Conservation (phyloP, 37 sponge, comb jelly and placozoan genomes). For the Aphrocallistes beatrix region DNA sequence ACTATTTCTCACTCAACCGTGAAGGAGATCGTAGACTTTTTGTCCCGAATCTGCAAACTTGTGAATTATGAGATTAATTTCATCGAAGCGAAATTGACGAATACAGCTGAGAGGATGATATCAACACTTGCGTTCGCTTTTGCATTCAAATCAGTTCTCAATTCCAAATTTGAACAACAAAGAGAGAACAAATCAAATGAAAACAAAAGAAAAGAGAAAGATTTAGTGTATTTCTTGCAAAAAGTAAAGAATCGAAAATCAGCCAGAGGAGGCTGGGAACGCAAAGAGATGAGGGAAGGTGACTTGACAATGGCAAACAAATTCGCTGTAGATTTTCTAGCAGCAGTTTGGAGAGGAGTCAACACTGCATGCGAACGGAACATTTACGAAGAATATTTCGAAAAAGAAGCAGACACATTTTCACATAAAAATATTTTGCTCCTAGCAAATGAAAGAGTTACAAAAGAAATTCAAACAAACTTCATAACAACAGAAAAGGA, state of each 20-base stretch:
- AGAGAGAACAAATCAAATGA: background rate
- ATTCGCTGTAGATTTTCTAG: background rate
- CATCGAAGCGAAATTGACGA: background rate
- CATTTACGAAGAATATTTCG: background rate
- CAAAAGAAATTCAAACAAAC: background rate
- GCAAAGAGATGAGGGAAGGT: background rate
- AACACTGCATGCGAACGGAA: background rate
- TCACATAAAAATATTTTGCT: background rate
- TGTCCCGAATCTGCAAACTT: background rate
- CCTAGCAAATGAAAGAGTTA: background rate
- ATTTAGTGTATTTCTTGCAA: background rate
- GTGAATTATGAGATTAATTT: conserved; percentile 11
- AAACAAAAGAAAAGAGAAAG: background rate
- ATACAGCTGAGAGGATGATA: background rate
- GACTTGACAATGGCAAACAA: background rate
- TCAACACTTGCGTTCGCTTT: background rate
- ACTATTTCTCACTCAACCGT: background rate
- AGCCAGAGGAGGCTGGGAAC: background rate
- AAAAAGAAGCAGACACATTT: background rate
- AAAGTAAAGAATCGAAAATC: background rate
- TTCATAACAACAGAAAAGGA: too few relatives aligned
- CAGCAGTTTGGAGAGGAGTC: background rate
- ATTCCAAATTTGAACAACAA: background rate
- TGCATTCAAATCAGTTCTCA: background rate
- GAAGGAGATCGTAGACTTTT: background rate